Base-by-base conservation (phyloP, 2,888 invertebrate species). In the Drosophila dives region DNA sequence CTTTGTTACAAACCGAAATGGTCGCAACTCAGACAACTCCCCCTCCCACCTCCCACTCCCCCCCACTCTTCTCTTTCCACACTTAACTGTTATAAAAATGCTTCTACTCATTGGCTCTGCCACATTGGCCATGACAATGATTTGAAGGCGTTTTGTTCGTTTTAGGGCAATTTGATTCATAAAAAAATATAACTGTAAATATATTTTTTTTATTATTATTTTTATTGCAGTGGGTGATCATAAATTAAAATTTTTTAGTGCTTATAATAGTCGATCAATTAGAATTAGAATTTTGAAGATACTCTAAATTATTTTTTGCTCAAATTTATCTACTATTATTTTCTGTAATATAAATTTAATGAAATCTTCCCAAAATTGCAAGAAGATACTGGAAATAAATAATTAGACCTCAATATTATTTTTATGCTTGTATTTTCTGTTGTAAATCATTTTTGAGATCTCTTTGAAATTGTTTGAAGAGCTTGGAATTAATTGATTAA, bases 1-100 rank as follows among this genome's bases (percentile, higher is more conserved):
- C 77, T 81, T 72, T 83, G 56, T 72, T 50, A 66, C 20, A 29
- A 29, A 34, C 53, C 58, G 64, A 80, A 75, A 63, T 72, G 65
- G 54, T 59, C 51, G 55, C 49, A 38, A 50, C 42, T 36, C 64
- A 55, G 15, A 23, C 54, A 50, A 42, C 48, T 15, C 32, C 53
- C n/a, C 34, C n/a, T 1, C 2, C 11, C n/a, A 1, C 1, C 23
- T 23, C 53, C n/a, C 34, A 42, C 48, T 11, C 32, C 53, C n/a
- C 34, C 29, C 5, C 29, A 29, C 29, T 29, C 6, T 6, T 29
- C 29, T 29, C 29, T 0, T 29, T 1, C 29, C 29, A 29, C 29
- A 29, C 3, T 17, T n/a, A 38, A 34, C n/a, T 34, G 17, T 38
- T 17, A 26, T 33, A 11, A 54, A 56, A 50, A 49, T 49, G 20